phyloP scores from a whole-genome alignment of 2,888 invertebrate genomes.

The Nephrotoma flavescens region DNA sequence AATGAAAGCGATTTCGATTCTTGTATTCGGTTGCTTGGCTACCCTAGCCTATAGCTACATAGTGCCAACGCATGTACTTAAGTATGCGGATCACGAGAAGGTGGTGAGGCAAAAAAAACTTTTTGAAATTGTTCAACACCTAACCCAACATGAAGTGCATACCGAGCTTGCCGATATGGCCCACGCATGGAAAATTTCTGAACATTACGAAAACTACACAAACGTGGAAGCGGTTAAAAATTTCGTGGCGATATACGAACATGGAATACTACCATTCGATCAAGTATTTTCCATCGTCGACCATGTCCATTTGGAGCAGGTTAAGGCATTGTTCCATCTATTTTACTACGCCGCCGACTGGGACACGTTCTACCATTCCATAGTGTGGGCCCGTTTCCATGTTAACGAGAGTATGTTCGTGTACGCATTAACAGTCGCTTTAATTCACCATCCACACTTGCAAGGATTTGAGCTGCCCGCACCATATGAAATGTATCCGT shows the following conservation, averaged over 20 bases:
- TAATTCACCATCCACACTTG: slow-evolving; percentile 42
- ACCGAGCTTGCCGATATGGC: slow-evolving; percentile 34
- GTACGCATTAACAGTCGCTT: slow-evolving; percentile 43
- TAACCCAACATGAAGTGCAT: slow-evolving; percentile 41
- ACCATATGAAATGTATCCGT: slow-evolving; percentile 51
- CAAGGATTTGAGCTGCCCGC: slow-evolving; percentile 45
- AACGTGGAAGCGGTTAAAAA: slow-evolving; percentile 43
- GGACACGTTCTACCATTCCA: slow-evolving; percentile 55
- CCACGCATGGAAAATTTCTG: slow-evolving; percentile 41
- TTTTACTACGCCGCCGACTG: slow-evolving; percentile 57
- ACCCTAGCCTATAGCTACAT: slow-evolving; percentile 14
- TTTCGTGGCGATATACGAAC: slow-evolving; percentile 40
- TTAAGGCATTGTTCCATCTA: slow-evolving; percentile 45
- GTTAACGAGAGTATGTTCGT: slow-evolving; percentile 47
- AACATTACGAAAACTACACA: slow-evolving; percentile 43
- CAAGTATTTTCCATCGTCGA: slow-evolving; percentile 22
- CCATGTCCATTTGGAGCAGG: slow-evolving; percentile 33
- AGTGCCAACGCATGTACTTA: slow-evolving; percentile 14
- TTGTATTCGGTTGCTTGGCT: slow-evolving; percentile 9
- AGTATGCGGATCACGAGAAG: slow-evolving; percentile 37
- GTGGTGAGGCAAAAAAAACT: slow-evolving; percentile 36
- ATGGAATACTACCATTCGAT: slow-evolving; percentile 24
- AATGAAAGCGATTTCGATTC: slow-evolving; percentile 12
- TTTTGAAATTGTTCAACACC: slow-evolving; percentile 37
- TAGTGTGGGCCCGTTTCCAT: slow-evolving; percentile 48